A percentile compares a stretch with the other conserved stretches of the same genome.
phyloP scores from a whole-genome alignment of 64 coral and sea anemone species.

The Cladopsammia gracilis region DNA sequence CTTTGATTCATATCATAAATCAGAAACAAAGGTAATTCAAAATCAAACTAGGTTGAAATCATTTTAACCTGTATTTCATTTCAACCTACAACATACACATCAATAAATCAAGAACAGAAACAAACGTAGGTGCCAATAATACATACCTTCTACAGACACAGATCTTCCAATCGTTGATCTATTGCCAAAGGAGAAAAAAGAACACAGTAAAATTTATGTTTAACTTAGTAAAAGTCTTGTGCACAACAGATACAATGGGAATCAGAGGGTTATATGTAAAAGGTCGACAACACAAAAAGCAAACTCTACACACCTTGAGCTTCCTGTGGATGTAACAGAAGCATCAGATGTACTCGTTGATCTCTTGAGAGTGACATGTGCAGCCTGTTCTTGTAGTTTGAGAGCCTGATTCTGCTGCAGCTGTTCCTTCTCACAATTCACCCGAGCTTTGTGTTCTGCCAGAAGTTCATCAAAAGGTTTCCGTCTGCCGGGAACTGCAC shows the following conservation, averaged over 20 bases:
- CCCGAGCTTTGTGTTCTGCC: slow-evolving; percentile 93
- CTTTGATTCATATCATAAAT: no score
- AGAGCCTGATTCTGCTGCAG: slow-evolving; percentile 63
- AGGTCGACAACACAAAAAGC: background rate
- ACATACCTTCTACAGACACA: slow-evolving; percentile 11
- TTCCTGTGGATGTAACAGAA: background rate
- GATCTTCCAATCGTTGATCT: slow-evolving; percentile 22
- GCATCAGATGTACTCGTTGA: slow-evolving; percentile 15
- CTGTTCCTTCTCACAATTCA: slow-evolving; percentile 95
- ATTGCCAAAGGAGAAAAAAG: background rate
- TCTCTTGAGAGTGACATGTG: slow-evolving; percentile 24
- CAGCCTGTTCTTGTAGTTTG: slow-evolving; percentile 59
- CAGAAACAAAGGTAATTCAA: no score
- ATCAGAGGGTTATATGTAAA: background rate
- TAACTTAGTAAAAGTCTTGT: no score
- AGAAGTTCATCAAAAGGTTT: slow-evolving; percentile 95
- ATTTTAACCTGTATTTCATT: no score
- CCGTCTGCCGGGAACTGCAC: slow-evolving; percentile 88
- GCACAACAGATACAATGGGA: no score
- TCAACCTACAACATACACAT: no score
- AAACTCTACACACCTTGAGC: slow-evolving; percentile 15
- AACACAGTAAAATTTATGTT: no score
- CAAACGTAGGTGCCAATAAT: background rate
- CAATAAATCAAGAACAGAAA: no score
- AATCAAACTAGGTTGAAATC: no score